Percentiles rank a stretch among this genome's conserved stretches.
phyloP scores from a whole-genome alignment of 1,140 invertebrate species.

The Bicyclus anynana region DNA sequence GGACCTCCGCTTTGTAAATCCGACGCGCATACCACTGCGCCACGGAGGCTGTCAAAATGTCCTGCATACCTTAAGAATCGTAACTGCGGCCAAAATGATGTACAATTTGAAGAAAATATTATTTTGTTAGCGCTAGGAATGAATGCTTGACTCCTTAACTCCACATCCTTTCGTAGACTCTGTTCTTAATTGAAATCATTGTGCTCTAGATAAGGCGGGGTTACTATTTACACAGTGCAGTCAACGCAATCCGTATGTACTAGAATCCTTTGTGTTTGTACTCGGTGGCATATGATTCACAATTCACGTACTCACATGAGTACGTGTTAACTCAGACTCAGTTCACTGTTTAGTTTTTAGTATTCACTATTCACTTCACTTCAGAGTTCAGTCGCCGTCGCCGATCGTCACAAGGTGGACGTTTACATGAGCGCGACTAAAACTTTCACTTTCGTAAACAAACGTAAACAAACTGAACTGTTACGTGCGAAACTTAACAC shows the following conservation, averaged over 20 bases:
- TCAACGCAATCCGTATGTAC: conserved; percentile 6
- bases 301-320: no score
- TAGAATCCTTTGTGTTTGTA: conserved; percentile 8
- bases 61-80: no score
- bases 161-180: not conserved
- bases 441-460: conserved; percentile 29
- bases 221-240: conserved; percentile 14
- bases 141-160: not conserved
- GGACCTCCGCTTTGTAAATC: no score
- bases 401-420: conserved; percentile 11
- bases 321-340: no score
- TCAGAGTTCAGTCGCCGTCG: conserved; percentile 28
- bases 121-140: not conserved
- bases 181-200: conserved; percentile 9
- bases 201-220: conserved; percentile 27
- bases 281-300: not conserved
- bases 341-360: no score
- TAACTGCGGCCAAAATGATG: no score
- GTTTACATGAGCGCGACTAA: not conserved
- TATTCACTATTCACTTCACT: conserved; percentile 8
- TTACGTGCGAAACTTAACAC: no score
- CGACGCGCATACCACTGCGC: no score
- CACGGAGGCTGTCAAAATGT: no score
- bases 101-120: no score
- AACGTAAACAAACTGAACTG: conserved; percentile 31